A percentile compares a stretch with the other conserved stretches of the same genome.
Evolutionary conservation across 2,888 invertebrate species (phyloP).

Genomic region (Coelinius sp.): DNA sequence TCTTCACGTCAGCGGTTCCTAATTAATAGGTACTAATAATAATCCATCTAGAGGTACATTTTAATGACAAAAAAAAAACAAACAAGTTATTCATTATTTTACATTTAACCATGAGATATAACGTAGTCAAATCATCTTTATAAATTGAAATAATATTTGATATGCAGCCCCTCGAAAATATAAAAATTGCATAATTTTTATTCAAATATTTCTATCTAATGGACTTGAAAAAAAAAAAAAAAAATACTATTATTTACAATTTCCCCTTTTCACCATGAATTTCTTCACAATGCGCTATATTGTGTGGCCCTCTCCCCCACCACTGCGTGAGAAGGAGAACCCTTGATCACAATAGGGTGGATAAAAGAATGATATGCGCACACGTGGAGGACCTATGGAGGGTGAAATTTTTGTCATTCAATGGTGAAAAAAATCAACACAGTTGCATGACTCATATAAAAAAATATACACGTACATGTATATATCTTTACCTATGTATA

Average conservation of each 20-base stretch:
- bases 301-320: background rate
- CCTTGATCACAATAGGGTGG: background rate
- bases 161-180: constrained; percentile 9
- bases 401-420: constrained; percentile 11
- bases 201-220: constrained; percentile 16
- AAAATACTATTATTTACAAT: background rate
- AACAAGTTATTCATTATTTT: constrained; percentile 5
- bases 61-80: too few relatives aligned
- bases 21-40: constrained; percentile 21
- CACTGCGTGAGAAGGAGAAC: background rate
- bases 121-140: constrained; percentile 16
- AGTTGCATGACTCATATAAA: constrained; percentile 23
- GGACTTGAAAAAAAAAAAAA: too few relatives aligned
- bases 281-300: background rate
- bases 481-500: constrained; percentile 22
- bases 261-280: background rate
- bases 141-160: constrained; percentile 13
- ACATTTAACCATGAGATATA: background rate
- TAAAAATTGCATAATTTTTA: constrained; percentile 22
- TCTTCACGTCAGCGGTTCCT: constrained; percentile 21
- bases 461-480: constrained; percentile 22
- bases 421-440: background rate
- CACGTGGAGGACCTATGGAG: constrained; percentile 8
- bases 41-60: constrained; percentile 6
- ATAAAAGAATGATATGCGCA: background rate